A percentile compares a stretch with the other conserved stretches of the same genome.
phyloP scores from a whole-genome alignment of 2,888 invertebrate genomes.

The Andrena camellia region DNA sequence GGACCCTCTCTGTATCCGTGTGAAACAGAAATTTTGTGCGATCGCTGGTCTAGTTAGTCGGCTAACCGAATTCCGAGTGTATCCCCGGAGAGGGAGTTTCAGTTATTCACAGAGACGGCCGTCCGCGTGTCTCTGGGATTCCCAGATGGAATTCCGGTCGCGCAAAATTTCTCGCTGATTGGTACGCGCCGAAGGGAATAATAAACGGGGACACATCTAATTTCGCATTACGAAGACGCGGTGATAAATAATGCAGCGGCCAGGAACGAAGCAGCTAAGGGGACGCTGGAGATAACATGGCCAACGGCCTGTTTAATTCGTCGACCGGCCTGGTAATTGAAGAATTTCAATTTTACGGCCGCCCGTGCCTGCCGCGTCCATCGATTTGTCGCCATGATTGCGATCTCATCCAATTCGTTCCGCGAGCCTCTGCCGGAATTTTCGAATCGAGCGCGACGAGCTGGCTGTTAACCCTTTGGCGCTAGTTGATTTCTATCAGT shows the following conservation, averaged over 20 bases:
- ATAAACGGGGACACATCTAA: constrained; percentile 49
- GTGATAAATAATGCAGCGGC: constrained; percentile 47
- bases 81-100: constrained; percentile 14
- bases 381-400: background rate
- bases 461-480: no score
- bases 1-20: background rate
- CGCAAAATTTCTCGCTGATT: constrained; percentile 59
- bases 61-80: constrained; percentile 19
- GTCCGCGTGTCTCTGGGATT: constrained; percentile 31
- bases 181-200: constrained; percentile 61
- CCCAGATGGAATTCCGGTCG: constrained; percentile 56
- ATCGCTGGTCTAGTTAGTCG: constrained; percentile 9
- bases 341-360: background rate
- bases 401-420: background rate
- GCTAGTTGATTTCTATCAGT: no score
- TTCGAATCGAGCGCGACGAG: background rate
- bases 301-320: constrained; percentile 21
- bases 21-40: constrained; percentile 23
- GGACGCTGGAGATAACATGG: background rate
- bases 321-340: background rate
- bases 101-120: constrained; percentile 46
- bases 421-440: background rate
- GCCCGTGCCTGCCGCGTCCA: background rate
- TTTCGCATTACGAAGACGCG: constrained; percentile 45
- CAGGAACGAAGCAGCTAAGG: background rate